A percentile compares a stretch with the other conserved stretches of the same genome.
Evolutionary conservation across 1,140 invertebrate genomes (phyloP).

Genomic region (Palaemon carinicauda): DNA sequence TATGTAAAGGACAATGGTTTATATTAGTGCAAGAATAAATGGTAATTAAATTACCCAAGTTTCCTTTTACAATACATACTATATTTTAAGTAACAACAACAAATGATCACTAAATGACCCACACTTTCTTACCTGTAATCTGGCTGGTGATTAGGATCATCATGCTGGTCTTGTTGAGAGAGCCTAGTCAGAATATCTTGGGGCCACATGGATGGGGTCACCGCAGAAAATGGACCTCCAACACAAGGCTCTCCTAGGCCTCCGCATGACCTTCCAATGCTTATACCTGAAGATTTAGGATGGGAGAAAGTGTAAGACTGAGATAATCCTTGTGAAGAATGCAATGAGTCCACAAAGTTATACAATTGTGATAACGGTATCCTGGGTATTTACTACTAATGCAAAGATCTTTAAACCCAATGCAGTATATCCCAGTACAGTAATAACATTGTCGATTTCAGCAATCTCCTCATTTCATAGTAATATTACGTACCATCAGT

Average conservation of each 20-base stretch:
- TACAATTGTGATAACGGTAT: neutral
- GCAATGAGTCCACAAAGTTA: neutral
- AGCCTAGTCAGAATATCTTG: slow-evolving; percentile 87
- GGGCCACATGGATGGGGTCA: slow-evolving; percentile 96
- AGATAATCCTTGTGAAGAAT: neutral
- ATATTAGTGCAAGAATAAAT: too few species aligned
- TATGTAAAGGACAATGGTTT: too few species aligned
- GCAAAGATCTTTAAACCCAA: too few species aligned
- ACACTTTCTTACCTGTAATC: slow-evolving; percentile 68
- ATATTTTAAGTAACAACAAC: too few species aligned
- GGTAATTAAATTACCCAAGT: too few species aligned
- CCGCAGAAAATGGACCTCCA: slow-evolving; percentile 77
- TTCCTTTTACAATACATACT: too few species aligned
- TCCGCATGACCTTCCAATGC: neutral
- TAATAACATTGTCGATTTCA: too few species aligned
- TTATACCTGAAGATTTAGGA: neutral
- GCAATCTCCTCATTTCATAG: too few species aligned
- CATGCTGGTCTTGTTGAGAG: slow-evolving; percentile 71
- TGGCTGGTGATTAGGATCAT: slow-evolving; percentile 74
- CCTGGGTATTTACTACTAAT: too few species aligned
- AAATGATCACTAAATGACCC: too few species aligned
- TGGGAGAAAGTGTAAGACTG: neutral
- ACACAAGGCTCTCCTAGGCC: slow-evolving; percentile 61
- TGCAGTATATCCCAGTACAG: too few species aligned
- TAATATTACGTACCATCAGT: too few species aligned